Conservation (phyloP, 1,140 invertebrate species). For the Zaprionus lachaisei region DNA sequence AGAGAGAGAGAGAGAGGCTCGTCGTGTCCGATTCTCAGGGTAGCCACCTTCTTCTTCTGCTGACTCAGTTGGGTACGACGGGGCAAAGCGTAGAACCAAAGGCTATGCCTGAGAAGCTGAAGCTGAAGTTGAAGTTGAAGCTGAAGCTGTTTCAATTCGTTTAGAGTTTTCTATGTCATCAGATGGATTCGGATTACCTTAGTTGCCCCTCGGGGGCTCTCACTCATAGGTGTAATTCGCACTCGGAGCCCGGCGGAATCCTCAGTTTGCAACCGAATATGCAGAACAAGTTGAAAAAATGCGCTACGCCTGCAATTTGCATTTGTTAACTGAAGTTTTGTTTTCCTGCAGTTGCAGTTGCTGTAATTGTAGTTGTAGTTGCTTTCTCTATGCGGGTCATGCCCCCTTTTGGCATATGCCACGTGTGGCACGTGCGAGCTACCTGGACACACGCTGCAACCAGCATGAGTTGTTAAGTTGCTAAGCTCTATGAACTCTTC, state of each 20-base stretch:
- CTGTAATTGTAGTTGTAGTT: constrained; percentile 11
- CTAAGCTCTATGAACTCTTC: neutral
- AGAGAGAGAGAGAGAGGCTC: constrained; percentile 31
- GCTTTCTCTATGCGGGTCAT: constrained; percentile 63
- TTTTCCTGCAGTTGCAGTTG: neutral
- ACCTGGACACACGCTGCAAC: constrained; percentile 57
- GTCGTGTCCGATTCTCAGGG: constrained; percentile 23
- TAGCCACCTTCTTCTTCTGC: constrained; percentile 23
- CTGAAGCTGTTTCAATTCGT: constrained; percentile 51
- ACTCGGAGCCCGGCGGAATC: constrained; percentile 35
- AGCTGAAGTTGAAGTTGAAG: constrained; percentile 46
- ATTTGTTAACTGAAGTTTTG: constrained; percentile 17
- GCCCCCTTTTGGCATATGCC: constrained; percentile 55
- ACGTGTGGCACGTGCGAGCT: constrained; percentile 64
- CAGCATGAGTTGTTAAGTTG: constrained; percentile 21
- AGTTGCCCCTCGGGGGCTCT: neutral
- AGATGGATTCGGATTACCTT: constrained; percentile 59
- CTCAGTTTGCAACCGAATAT: constrained; percentile 71
- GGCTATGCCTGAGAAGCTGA: constrained; percentile 60
- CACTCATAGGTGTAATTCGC: constrained; percentile 12
- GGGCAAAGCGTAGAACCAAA: constrained; percentile 25
- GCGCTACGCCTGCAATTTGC: constrained; percentile 69
- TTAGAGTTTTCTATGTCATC: constrained; percentile 67
- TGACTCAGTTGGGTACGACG: constrained; percentile 25
- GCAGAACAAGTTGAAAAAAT: constrained; percentile 75